Evolutionary conservation across 2,797 vertebrate genomes (phyloP).

Genomic region (Ceyx erithaca): DNA sequence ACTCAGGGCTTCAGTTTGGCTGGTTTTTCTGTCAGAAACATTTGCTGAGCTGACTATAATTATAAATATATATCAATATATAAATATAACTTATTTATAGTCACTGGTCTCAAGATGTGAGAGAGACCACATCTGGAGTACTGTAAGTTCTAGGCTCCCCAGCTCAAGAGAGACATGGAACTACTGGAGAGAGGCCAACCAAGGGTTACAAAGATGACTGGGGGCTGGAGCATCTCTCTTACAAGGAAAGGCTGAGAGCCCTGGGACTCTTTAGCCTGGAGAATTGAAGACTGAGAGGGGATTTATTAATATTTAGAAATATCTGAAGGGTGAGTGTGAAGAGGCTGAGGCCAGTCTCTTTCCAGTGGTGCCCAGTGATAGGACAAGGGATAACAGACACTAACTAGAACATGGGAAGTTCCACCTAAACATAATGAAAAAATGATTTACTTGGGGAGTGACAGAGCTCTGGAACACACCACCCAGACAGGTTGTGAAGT

Average conservation of each 20-base stretch:
- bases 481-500: not conserved
- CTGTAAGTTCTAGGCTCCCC: not conserved
- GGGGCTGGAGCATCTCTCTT: not conserved
- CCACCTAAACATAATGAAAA: not conserved
- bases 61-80: no score
- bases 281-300: no score
- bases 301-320: no score
- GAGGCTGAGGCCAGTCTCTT: not conserved
- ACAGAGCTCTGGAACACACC: not conserved
- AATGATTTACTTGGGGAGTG: not conserved
- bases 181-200: no score
- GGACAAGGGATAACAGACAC: not conserved
- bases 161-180: not conserved
- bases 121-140: not conserved
- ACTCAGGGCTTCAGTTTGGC: not conserved
- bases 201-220: not conserved
- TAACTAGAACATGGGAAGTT: not conserved
- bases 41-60: not conserved
- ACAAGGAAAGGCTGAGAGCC: not conserved
- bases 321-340: no score
- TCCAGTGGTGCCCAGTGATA: not conserved
- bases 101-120: not conserved
- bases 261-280: no score
- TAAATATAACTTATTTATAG: not conserved
- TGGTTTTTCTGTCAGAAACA: not conserved